Percentiles rank a stretch among this genome's conserved stretches.
These are phyloP conservation scores for Rynchops niger DNA, from an alignment of 2,113 vertebrate genomes.

Conservation along the genomic window DNA sequence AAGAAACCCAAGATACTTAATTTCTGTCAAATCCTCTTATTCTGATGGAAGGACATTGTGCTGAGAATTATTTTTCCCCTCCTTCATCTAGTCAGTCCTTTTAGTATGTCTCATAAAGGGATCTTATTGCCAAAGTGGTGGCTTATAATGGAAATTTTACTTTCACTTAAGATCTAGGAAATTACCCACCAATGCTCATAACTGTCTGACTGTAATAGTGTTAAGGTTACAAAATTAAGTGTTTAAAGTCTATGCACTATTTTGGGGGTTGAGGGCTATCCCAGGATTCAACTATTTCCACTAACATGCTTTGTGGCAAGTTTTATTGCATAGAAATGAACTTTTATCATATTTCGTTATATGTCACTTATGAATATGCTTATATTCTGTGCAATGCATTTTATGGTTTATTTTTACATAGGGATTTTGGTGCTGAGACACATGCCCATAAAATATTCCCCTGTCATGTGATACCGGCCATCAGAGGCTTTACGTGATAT, in stretches of 20 bases:
- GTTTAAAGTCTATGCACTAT: not conserved
- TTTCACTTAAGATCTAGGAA: not conserved
- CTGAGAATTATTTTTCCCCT: not conserved
- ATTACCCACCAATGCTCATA: not conserved
- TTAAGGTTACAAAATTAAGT: not conserved
- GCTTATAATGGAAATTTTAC: not conserved
- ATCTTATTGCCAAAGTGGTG: not conserved
- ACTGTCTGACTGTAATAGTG: not conserved
- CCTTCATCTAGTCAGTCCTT: not conserved
- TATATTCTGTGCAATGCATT: not conserved
- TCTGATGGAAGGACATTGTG: not conserved
- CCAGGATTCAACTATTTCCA: not conserved
- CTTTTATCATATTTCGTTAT: not conserved
- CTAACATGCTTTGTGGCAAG: not conserved
- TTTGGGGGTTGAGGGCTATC: not conserved
- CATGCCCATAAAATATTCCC: not conserved
- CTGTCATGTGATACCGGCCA: rapidly evolving
- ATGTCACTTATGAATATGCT: not conserved
- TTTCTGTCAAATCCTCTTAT: not conserved
- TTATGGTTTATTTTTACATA: not conserved
- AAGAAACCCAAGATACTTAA: not conserved
- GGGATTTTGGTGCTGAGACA: not conserved
- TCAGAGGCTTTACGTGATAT: not conserved
- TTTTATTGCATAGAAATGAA: not conserved
- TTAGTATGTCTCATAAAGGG: not conserved